These are phyloP conservation scores for Nothobranchius kuhntae DNA, from an alignment of 2,113 vertebrate genomes.

Conservation along the genomic window DNA sequence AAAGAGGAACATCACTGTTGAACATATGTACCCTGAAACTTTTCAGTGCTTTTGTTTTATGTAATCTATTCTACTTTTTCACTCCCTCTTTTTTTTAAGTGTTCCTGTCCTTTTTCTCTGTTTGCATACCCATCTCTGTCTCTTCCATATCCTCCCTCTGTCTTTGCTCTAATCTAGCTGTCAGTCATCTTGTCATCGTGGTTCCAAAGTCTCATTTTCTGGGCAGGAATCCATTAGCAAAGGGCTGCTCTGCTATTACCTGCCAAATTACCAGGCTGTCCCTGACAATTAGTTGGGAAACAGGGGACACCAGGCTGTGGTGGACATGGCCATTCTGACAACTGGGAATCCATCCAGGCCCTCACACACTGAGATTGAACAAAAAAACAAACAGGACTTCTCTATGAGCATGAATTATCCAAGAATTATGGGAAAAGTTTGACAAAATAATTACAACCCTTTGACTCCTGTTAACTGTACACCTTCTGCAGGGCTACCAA, in stretches of 20 bases:
- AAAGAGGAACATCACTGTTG: no score
- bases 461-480: neutral
- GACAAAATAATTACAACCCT: neutral
- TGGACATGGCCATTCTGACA: conserved; percentile 33
- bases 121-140: conserved; percentile 7
- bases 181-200: conserved; percentile 65
- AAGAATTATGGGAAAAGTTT: neutral
- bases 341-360: conserved; percentile 32
- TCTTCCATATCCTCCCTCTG: conserved; percentile 3
- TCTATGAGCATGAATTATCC: neutral
- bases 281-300: conserved; percentile 52
- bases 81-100: neutral
- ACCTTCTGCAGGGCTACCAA: neutral
- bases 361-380: neutral
- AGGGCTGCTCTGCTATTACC: conserved; percentile 62
- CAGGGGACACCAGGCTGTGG: conserved; percentile 24
- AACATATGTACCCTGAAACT: neutral
- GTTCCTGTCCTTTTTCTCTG: conserved; percentile 1
- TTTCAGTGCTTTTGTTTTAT: neutral
- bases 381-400: conserved; percentile 2
- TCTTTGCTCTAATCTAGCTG: conserved; percentile 59
- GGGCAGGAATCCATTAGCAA: conserved; percentile 64
- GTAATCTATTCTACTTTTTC: neutral
- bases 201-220: conserved; percentile 65
- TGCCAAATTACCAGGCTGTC: conserved; percentile 61